These are phyloP conservation scores for Strix uralensis DNA, from an alignment of 2,113 vertebrate species.

Conservation along the genomic window DNA sequence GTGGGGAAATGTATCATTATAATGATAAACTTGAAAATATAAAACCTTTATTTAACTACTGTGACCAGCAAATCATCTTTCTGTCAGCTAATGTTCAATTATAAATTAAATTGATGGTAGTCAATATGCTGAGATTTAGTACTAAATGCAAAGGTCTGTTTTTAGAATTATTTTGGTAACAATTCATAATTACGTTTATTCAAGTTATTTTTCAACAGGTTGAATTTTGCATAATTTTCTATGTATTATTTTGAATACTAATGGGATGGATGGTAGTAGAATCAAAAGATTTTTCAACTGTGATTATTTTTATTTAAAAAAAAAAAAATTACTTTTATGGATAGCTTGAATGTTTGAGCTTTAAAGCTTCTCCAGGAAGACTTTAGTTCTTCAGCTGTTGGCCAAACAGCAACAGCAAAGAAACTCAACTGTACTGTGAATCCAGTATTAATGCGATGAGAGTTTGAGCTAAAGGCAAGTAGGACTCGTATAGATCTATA, in stretches of 20 bases:
- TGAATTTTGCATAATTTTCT: not conserved
- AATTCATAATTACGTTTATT: not conserved
- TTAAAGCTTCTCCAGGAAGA: not conserved
- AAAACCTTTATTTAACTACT: not conserved
- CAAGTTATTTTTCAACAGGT: not conserved
- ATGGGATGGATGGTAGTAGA: not conserved
- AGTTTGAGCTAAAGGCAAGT: not conserved
- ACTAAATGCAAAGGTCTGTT: not conserved
- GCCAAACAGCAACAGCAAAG: not conserved
- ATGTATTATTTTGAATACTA: not conserved
- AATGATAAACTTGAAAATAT: not conserved
- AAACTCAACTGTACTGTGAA: not conserved
- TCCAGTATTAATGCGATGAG: not conserved
- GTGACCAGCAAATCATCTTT: not conserved
- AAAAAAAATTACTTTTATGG: not conserved
- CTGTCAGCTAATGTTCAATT: not conserved
- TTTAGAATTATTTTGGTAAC: not conserved
- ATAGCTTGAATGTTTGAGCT: not conserved
- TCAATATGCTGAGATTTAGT: not conserved
- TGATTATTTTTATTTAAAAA: not conserved
- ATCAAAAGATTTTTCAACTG: not conserved
- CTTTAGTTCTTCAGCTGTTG: not conserved
- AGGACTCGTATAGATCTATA: not conserved
- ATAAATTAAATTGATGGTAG: not conserved
- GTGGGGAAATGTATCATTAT: not conserved